Evolutionary conservation across 2,113 vertebrate species (phyloP), one percentile per base, ranked within the genome.

Genomic region (Hyla sarda): DNA sequence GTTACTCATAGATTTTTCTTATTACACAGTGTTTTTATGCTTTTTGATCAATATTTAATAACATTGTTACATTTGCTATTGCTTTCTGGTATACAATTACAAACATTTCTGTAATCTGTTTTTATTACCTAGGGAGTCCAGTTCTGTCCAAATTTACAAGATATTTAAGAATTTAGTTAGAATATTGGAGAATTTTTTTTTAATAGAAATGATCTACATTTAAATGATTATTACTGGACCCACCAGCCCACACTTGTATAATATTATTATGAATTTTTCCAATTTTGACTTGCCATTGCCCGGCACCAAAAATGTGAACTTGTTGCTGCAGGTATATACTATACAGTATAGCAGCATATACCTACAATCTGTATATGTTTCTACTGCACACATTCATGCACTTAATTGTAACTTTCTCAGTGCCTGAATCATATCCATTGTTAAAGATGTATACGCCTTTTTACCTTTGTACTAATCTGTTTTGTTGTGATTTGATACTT

Each of bases 311-410:
- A 60, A 80, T 41, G 56, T 80, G 37, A 60, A 60, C 21, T 13
- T 79, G 32, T 62, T 37, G 16, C 32, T 62, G 52, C 34, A 60
- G 74, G 45, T 52, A 52, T 76, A 6, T 52, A 21, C 74, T 54
- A 80, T 80, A 62, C 77, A 80, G 77, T 41, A 80, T 56, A 45
- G 45, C 32, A 23, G 8, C n/a, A 28, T 16, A 80, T 79, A 34
- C 76, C 0, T 78, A 54, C 17, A 21, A 41, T 79, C 47, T 76
- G 16, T 30, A 37, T 34, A 74, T 12, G 41, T 50, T 7, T 75
- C 62, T 80, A 65, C 78, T 65, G 58, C 41, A 62, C 65, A 82
- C 56, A 82, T 50, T 23, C 19, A 71, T 54, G 62, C 77, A 80
- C 77, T 80, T 79, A 79, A 30, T 37, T 56, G 34, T 60, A 62